Evolutionary conservation across 2,888 invertebrate species (phyloP).

Genomic region (Phaonia tiefii): DNA sequence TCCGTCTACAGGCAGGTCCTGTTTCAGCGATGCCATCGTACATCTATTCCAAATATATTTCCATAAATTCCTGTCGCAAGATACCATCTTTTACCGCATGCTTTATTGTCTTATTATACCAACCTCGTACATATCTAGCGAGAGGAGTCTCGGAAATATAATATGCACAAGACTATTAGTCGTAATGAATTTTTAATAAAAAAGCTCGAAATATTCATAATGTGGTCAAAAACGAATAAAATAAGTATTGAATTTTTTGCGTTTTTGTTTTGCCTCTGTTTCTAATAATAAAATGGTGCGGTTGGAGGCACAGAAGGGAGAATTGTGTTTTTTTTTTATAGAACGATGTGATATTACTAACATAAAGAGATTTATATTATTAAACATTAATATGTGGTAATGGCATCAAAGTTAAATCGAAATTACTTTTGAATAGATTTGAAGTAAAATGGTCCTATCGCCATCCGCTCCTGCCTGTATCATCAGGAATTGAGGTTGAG

Average conservation of each 20-base stretch:
- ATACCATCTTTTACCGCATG: too few relatives aligned
- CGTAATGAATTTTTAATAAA: constrained; percentile 53
- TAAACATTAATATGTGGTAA: constrained; percentile 45
- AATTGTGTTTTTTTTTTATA: not conserved
- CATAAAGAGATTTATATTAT: not conserved
- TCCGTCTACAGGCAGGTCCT: too few relatives aligned
- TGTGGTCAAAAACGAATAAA: constrained; percentile 35
- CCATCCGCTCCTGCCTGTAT: not conserved
- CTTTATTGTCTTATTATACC: constrained; percentile 2
- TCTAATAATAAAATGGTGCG: too few relatives aligned
- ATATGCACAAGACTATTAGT: constrained; percentile 26
- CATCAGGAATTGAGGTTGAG: not conserved
- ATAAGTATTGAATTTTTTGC: constrained; percentile 3
- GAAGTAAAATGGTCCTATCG: not conserved
- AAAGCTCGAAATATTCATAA: constrained; percentile 38
- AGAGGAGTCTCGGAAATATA: constrained; percentile 4
- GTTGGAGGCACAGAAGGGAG: too few relatives aligned
- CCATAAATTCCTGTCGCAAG: too few relatives aligned
- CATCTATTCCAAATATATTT: too few relatives aligned
- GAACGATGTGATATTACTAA: too few relatives aligned
- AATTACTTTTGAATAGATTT: constrained; percentile 51
- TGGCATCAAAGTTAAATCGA: constrained; percentile 42
- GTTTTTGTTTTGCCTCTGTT: constrained; percentile 10
- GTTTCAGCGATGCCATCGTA: too few relatives aligned
- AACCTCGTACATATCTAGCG: not conserved